These are phyloP conservation scores for Salpingus planirostris DNA, from an alignment of 2,888 invertebrate species.

Conservation along the genomic window DNA sequence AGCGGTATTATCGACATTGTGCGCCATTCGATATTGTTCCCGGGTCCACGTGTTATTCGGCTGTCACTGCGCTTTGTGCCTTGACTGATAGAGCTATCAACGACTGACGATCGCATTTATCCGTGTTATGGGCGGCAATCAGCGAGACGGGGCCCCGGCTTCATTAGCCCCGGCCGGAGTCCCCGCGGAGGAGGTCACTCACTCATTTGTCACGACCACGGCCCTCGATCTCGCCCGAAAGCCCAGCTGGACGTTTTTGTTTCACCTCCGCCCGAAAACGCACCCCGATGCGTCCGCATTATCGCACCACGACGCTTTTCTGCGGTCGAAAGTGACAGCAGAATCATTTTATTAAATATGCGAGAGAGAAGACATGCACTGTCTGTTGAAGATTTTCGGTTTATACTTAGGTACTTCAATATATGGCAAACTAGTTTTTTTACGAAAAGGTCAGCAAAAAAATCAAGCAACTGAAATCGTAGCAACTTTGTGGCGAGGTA, in stretches of 20 bases:
- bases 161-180: conserved; percentile 35
- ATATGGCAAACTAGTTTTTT: too few species aligned
- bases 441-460: too few species aligned
- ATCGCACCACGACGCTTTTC: too few species aligned
- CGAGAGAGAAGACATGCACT: too few species aligned
- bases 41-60: conserved; percentile 26
- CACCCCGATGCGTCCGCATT: too few species aligned
- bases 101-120: conserved; percentile 37
- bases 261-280: too few species aligned
- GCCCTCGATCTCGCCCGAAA: conserved; percentile 19
- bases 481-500: too few species aligned
- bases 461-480: too few species aligned
- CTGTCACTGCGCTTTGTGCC: conserved; percentile 32
- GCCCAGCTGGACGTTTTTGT: conserved; percentile 21
- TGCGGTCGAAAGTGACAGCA: too few species aligned
- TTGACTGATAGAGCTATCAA: conserved; percentile 40
- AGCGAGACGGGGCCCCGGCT: conserved; percentile 27
- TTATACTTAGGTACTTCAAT: too few species aligned
- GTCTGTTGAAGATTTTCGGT: too few species aligned
- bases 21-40: conserved; percentile 32
- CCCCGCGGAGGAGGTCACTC: conserved; percentile 36
- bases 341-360: too few species aligned
- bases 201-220: conserved; percentile 39
- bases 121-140: conserved; percentile 34
- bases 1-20: conserved; percentile 18